A percentile compares a stretch with the other conserved stretches of the same genome.
phyloP scores from a whole-genome alignment of 2,888 invertebrate genomes.

The Iphiclides podalirius region DNA sequence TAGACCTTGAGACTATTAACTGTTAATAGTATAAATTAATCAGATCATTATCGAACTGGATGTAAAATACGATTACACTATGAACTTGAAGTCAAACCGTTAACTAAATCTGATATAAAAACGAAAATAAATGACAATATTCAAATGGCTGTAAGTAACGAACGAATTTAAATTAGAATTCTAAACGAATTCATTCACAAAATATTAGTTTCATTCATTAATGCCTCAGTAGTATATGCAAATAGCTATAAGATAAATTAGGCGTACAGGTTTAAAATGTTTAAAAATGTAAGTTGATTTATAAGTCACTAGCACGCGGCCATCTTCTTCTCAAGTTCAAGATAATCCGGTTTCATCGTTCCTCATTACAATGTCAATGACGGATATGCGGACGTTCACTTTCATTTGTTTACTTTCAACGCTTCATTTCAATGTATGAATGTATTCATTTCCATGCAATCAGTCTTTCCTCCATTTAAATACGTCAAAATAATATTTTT shows the following conservation, averaged over 20 bases:
- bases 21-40: no score
- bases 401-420: constrained; percentile 37
- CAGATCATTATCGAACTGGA: no score
- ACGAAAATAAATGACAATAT: no score
- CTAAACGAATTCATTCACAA: neutral
- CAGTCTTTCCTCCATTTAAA: no score
- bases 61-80: no score
- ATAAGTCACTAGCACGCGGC: constrained; percentile 49
- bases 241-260: constrained; percentile 4
- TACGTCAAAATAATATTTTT: no score
- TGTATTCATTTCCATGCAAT: no score
- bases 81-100: no score
- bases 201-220: neutral
- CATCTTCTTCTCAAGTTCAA: constrained; percentile 65
- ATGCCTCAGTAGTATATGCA: neutral
- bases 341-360: constrained; percentile 49
- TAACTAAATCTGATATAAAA: no score
- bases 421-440: constrained; percentile 11
- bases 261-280: constrained; percentile 12
- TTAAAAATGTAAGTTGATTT: constrained; percentile 31
- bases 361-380: constrained; percentile 62
- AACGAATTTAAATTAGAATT: neutral
- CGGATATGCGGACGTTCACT: constrained; percentile 45
- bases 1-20: no score
- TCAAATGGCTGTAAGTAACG: neutral